phyloP scores from a whole-genome alignment of 2,888 invertebrate genomes.

The Malachius bipustulatus region DNA sequence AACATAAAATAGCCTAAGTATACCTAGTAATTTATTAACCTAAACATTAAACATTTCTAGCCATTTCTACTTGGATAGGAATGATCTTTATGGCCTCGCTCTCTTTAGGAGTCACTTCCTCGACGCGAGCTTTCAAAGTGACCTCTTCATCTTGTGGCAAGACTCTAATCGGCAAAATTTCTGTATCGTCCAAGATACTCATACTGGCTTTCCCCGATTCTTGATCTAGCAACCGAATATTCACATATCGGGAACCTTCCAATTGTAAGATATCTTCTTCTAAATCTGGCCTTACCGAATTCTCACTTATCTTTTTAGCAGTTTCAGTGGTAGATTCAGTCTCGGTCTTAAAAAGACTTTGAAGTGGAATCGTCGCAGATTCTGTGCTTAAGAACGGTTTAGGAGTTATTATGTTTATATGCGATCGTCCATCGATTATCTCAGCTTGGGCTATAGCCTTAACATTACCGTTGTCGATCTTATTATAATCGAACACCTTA shows the following conservation, averaged over 20 bases:
- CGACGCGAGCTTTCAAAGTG: slow-evolving; percentile 32
- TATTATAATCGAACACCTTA: slow-evolving; percentile 34
- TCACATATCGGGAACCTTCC: slow-evolving; percentile 31
- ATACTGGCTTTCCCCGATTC: slow-evolving; percentile 18
- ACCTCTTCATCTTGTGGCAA: slow-evolving; percentile 26
- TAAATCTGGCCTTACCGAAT: slow-evolving; percentile 11
- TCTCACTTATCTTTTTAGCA: slow-evolving; percentile 8
- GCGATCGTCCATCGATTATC: slow-evolving; percentile 32
- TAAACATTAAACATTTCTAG: slow-evolving; percentile 23
- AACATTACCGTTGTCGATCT: slow-evolving; percentile 6
- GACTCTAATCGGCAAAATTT: slow-evolving; percentile 25
- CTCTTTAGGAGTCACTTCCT: slow-evolving; percentile 30
- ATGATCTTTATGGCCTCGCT: slow-evolving; percentile 32
- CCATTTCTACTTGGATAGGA: slow-evolving; percentile 31
- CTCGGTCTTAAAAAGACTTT: slow-evolving; percentile 52
- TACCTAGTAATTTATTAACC: too few relatives aligned
- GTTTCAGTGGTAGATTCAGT: slow-evolving; percentile 28
- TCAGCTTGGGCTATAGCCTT: slow-evolving; percentile 31
- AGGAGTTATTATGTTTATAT: slow-evolving; percentile 32
- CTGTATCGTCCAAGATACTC: slow-evolving; percentile 17
- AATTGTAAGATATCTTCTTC: slow-evolving; percentile 33
- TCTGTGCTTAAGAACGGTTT: slow-evolving; percentile 36
- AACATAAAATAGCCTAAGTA: too few relatives aligned
- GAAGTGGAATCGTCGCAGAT: slow-evolving; percentile 54
- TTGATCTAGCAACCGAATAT: slow-evolving; percentile 30